These are phyloP conservation scores for Lucifuga dentata DNA, from an alignment of 2,113 vertebrate genomes.

Conservation along the genomic window DNA sequence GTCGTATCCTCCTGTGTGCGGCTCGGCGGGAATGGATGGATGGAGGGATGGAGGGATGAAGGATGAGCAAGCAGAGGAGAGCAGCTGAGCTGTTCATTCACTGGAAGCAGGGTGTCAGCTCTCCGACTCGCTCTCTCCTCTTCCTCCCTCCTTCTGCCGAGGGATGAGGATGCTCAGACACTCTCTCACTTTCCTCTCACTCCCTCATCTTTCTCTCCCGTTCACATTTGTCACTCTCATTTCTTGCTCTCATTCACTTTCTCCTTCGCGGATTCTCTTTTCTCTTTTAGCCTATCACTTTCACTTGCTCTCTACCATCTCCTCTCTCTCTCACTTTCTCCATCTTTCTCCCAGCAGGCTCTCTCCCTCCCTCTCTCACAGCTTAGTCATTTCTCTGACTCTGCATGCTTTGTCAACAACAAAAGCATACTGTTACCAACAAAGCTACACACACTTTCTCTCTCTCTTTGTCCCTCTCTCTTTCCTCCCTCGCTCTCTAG, in stretches of 20 bases:
- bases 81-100: constrained; percentile 63
- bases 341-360: constrained; percentile 13
- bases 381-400: constrained; percentile 71
- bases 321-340: constrained; percentile 4
- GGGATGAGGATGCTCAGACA: constrained; percentile 52
- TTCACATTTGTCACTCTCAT: constrained; percentile 29
- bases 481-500: constrained; percentile 40
- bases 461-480: constrained; percentile 24
- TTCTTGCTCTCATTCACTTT: constrained; percentile 14
- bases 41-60: constrained; percentile 44
- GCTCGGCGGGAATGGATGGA: constrained; percentile 49
- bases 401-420: constrained; percentile 69
- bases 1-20: constrained; percentile 34
- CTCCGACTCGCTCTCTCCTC: constrained; percentile 41
- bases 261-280: too few relatives aligned
- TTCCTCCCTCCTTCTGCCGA: constrained; percentile 38
- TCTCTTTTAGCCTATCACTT: constrained; percentile 40
- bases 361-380: constrained; percentile 54
- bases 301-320: constrained; percentile 10
- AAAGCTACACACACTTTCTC: constrained; percentile 47
- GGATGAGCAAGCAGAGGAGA: constrained; percentile 37
- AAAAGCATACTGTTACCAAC: constrained; percentile 61
- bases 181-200: constrained; percentile 21
- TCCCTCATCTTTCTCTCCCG: not conserved
- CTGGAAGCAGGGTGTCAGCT: constrained; percentile 73